phyloP scores from a whole-genome alignment of 2,888 invertebrate genomes.

The Anoncus sp. region DNA sequence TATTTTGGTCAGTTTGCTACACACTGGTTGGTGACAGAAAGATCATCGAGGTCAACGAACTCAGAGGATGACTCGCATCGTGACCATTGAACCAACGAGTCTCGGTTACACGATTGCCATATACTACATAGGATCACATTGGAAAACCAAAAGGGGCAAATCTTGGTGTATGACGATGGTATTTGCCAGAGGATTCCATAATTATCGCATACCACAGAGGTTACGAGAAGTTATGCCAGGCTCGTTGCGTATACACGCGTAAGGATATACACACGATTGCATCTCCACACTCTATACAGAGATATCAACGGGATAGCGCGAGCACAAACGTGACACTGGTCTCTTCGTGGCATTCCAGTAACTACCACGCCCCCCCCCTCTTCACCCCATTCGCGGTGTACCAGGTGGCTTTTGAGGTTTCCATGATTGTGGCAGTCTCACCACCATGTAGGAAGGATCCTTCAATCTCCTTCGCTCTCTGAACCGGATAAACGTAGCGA shows the following conservation, averaged over 20 bases:
- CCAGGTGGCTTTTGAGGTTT: constrained; percentile 58
- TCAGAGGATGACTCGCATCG: no score
- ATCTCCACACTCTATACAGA: constrained; percentile 10
- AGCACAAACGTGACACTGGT: constrained; percentile 47
- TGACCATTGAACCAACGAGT: background rate
- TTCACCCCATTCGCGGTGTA: constrained; percentile 17
- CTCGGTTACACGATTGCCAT: background rate
- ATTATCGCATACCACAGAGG: constrained; percentile 56
- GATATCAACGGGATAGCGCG: constrained; percentile 47
- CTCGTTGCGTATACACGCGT: constrained; percentile 42
- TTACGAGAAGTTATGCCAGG: constrained; percentile 50
- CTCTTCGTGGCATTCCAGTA: constrained; percentile 39
- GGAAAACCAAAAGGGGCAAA: constrained; percentile 15
- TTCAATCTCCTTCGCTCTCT: constrained; percentile 24
- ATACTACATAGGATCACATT: constrained; percentile 9
- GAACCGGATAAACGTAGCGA: constrained; percentile 1
- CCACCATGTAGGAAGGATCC: constrained; percentile 17
- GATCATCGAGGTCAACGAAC: no score
- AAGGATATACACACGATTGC: background rate
- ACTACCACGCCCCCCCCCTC: background rate
- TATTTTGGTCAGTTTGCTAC: no score
- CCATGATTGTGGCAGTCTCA: constrained; percentile 50
- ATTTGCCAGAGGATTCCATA: constrained; percentile 41
- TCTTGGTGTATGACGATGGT: constrained; percentile 6
- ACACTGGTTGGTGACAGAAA: no score